Conservation (phyloP, 1,140 invertebrate species). For the Scaptomyza pallida region DNA sequence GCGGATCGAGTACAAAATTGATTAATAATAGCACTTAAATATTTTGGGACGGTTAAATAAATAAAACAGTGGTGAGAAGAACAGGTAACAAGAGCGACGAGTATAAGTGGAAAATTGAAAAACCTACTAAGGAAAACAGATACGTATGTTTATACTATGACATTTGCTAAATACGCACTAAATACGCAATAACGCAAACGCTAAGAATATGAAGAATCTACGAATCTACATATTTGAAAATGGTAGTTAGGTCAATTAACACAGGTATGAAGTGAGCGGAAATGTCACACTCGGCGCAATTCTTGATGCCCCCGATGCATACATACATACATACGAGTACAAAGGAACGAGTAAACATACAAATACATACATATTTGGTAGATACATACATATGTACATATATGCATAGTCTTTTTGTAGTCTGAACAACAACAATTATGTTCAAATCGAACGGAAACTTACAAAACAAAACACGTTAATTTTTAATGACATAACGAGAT, state of each 20-base stretch:
- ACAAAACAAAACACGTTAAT: slow-evolving; percentile 47
- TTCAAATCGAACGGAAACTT: slow-evolving; percentile 76
- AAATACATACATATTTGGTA: slow-evolving; percentile 6
- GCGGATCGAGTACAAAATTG: slow-evolving; percentile 1
- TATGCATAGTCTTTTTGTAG: slow-evolving; percentile 37
- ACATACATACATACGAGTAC: slow-evolving; percentile 1
- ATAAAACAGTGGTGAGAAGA: slow-evolving; percentile 13
- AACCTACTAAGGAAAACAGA: background rate
- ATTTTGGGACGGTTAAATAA: background rate
- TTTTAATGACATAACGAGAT: slow-evolving; percentile 23
- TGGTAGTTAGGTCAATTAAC: slow-evolving; percentile 6
- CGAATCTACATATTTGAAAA: background rate
- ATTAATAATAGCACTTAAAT: background rate
- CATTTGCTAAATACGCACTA: slow-evolving; percentile 61
- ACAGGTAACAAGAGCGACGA: slow-evolving; percentile 19
- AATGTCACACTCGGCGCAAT: slow-evolving; percentile 39
- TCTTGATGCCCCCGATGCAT: slow-evolving; percentile 35
- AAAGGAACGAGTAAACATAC: slow-evolving; percentile 3
- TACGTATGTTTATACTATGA: slow-evolving; percentile 4
- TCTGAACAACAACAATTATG: slow-evolving; percentile 74
- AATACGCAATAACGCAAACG: slow-evolving; percentile 32
- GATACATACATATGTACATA: slow-evolving; percentile 34
- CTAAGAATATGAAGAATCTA: slow-evolving; percentile 17
- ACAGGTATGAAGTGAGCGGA: slow-evolving; percentile 31
- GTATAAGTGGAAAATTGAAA: slow-evolving; percentile 5